phyloP scores from a whole-genome alignment of 2,113 vertebrate genomes.

The Amphiprion ocellaris region DNA sequence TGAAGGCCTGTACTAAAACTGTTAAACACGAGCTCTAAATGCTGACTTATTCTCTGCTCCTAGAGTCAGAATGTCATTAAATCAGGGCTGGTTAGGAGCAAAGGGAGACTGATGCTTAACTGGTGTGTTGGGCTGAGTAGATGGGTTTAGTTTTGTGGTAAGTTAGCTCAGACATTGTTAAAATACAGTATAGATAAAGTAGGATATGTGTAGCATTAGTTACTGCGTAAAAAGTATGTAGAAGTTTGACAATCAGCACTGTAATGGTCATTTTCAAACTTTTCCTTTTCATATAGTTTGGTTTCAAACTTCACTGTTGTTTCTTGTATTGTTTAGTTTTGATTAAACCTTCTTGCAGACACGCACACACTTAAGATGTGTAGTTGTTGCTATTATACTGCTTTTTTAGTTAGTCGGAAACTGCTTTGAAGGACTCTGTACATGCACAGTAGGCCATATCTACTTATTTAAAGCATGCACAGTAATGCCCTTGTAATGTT shows the following conservation, averaged over 20 bases:
- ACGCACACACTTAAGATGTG: too few species aligned
- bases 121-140: not conserved
- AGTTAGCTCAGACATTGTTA: not conserved
- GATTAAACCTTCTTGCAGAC: too few species aligned
- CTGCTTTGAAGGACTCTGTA: too few species aligned
- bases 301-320: not conserved
- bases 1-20: conserved; percentile 65
- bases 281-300: not conserved
- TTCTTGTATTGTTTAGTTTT: not conserved
- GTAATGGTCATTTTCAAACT: not conserved
- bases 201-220: not conserved
- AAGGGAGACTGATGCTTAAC: conserved; percentile 12
- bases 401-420: too few species aligned
- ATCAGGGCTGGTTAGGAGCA: conserved; percentile 62
- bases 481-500: too few species aligned
- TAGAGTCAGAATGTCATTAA: conserved; percentile 54
- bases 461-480: too few species aligned
- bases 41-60: conserved; percentile 56
- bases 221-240: not conserved
- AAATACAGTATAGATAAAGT: not conserved
- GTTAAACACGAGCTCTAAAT: conserved; percentile 68
- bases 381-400: too few species aligned
- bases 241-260: not conserved
- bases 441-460: too few species aligned
- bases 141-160: not conserved